A percentile compares a stretch with the other conserved stretches of the same genome.
phyloP scores from a whole-genome alignment of 2,888 invertebrate species.

The Rhimphoctona megacephalus region DNA sequence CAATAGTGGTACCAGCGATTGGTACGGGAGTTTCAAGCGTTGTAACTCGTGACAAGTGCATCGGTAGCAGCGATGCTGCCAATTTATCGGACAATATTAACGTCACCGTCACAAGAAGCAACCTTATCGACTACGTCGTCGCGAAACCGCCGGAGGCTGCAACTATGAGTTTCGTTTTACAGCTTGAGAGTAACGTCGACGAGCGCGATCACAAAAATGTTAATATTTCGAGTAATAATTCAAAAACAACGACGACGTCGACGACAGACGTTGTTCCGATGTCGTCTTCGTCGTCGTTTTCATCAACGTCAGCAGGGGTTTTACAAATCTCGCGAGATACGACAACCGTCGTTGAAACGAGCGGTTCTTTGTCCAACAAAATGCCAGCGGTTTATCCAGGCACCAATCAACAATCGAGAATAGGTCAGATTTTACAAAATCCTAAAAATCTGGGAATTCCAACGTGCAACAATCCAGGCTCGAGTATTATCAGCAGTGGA shows the following conservation, averaged over 20 bases:
- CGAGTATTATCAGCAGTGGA: slow-evolving; percentile 14
- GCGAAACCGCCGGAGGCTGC: slow-evolving; percentile 60
- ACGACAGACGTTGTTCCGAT: slow-evolving; percentile 49
- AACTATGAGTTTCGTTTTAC: slow-evolving; percentile 63
- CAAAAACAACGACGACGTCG: slow-evolving; percentile 30
- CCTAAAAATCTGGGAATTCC: slow-evolving; percentile 22
- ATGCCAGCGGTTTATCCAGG: slow-evolving; percentile 34
- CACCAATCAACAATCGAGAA: slow-evolving; percentile 27
- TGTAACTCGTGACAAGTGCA: slow-evolving; percentile 38
- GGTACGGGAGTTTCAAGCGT: slow-evolving; percentile 28
- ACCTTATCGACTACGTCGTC: slow-evolving; percentile 56
- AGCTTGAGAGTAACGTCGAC: slow-evolving; percentile 57
- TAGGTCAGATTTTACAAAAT: slow-evolving; percentile 11
- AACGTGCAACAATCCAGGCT: slow-evolving; percentile 45
- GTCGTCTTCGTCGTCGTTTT: slow-evolving; percentile 48
- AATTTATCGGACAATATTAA: slow-evolving; percentile 33
- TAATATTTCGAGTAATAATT: background rate
- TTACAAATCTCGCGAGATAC: slow-evolving; percentile 36
- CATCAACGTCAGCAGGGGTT: slow-evolving; percentile 32
- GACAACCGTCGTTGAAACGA: background rate
- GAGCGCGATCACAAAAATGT: slow-evolving; percentile 55
- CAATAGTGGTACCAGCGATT: slow-evolving; percentile 24
- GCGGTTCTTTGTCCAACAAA: slow-evolving; percentile 27
- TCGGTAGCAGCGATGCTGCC: slow-evolving; percentile 51
- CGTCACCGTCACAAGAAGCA: slow-evolving; percentile 17